Base-by-base conservation (phyloP, 2,888 invertebrate genomes). In the Microctonus aethiopoides region DNA sequence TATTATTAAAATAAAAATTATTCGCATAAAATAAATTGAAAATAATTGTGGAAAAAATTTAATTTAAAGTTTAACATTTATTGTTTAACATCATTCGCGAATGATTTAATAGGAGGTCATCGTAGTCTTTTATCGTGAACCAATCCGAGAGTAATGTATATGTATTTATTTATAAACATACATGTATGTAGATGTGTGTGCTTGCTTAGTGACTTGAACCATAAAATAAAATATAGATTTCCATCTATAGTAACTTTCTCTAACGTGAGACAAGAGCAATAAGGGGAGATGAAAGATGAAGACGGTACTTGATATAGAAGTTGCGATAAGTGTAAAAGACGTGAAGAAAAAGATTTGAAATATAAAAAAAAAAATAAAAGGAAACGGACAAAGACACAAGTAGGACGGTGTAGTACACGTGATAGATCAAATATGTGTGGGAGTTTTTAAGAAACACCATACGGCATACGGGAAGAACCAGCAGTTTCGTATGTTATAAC, bases 151-250 rank as follows among this genome's bases (percentile, higher is more conserved):
- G 68, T 70, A 63, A 61, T 61, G 29, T n/a, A 46, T 29, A 22
- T 32, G 41, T 16, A 32, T 59, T 26, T 54, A 56, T 26, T 54
- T n/a, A n/a, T n/a, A 41, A 22, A 32, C 67, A 60, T 52, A 61
- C 51, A 52, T 34, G 80, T 78, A 78, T 46, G 16, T 46, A n/a
- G 16, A 46, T 20, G 16, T 46, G 7, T 46, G 16, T 46, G n/a
- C 16, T 16, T 46, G 46, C 16, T n/a, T 39, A n/a, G 39, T 16
- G 46, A 16, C 46, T 46, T 46, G 81, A 80, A 74, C 79, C 80
- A 80, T 84, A 84, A 84, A 85, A 84, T 84, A 84, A 85, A 84
- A 85, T 86, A 85, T 83, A 86, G 86, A 85, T 86, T 86, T 85
- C 83, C 85, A 85, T 85, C 86, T 84, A 83, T 84, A 83, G 82